Percentiles rank a stretch among this genome's conserved stretches.
phyloP scores from a whole-genome alignment of 2,888 invertebrate genomes.

The Stenodema calcarata region DNA sequence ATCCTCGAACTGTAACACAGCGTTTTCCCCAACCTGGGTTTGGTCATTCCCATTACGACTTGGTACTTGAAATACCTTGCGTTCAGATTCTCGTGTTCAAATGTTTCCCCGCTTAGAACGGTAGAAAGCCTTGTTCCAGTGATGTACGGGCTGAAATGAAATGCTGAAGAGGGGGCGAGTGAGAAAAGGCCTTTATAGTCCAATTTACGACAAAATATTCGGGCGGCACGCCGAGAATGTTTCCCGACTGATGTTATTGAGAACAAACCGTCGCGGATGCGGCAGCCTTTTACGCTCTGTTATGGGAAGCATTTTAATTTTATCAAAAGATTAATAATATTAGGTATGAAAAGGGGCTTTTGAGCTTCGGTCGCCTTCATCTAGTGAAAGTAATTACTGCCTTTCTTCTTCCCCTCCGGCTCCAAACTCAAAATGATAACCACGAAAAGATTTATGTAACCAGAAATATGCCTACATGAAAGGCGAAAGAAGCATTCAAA shows the following conservation, averaged over 20 bases:
- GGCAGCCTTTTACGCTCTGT: not conserved
- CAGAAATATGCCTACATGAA: not conserved
- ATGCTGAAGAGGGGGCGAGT: not conserved
- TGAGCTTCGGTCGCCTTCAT: not conserved
- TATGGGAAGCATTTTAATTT: constrained; percentile 32
- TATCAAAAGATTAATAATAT: constrained; percentile 25
- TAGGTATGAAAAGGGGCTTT: not conserved
- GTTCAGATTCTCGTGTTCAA: too few species aligned
- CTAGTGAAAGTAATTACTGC: not conserved
- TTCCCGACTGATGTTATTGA: not conserved
- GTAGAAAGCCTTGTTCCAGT: too few species aligned
- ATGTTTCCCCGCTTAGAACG: too few species aligned
- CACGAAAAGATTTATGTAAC: not conserved
- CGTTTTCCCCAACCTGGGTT: too few species aligned
- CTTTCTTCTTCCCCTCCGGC: not conserved
- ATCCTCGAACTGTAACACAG: too few species aligned
- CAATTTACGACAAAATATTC: constrained; percentile 4
- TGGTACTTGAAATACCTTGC: too few species aligned
- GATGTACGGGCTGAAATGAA: not conserved
- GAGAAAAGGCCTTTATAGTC: not conserved
- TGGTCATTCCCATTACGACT: too few species aligned
- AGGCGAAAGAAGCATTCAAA: not conserved
- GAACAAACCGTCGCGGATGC: not conserved
- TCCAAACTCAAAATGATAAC: not conserved
- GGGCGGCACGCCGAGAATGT: not conserved